A percentile compares a stretch with the other conserved stretches of the same genome.
Conservation (phyloP, 2,797 vertebrate species). For the Pterois miles region DNA sequence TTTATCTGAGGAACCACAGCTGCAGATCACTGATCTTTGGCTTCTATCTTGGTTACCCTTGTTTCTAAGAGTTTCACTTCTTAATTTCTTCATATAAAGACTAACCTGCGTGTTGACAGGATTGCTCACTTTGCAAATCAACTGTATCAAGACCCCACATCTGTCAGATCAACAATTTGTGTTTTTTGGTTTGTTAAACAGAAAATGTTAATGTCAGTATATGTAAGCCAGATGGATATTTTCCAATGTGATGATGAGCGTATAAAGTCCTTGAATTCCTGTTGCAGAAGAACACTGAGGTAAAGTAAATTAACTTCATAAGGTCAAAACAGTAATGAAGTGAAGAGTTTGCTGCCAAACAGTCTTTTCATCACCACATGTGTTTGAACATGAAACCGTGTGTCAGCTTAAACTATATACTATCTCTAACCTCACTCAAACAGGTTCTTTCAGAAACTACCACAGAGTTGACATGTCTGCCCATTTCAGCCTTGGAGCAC, state of each 20-base stretch:
- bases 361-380: neutral
- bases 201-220: neutral
- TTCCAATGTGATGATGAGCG: neutral
- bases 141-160: neutral
- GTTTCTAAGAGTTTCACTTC: neutral
- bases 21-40: neutral
- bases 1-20: neutral
- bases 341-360: neutral
- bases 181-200: neutral
- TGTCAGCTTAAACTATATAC: neutral
- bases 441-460: neutral
- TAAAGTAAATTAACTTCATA: neutral
- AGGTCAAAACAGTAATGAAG: neutral
- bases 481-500: conserved; percentile 25
- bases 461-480: neutral
- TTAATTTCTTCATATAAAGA: neutral
- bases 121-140: neutral
- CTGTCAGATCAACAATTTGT: neutral
- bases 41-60: neutral
- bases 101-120: neutral
- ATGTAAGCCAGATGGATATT: neutral
- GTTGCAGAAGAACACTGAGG: neutral
- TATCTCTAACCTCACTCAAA: neutral
- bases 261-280: neutral
- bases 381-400: neutral